Evolutionary conservation across 2,113 vertebrate species (phyloP).

Genomic region (Chlorodrepanis virens): DNA sequence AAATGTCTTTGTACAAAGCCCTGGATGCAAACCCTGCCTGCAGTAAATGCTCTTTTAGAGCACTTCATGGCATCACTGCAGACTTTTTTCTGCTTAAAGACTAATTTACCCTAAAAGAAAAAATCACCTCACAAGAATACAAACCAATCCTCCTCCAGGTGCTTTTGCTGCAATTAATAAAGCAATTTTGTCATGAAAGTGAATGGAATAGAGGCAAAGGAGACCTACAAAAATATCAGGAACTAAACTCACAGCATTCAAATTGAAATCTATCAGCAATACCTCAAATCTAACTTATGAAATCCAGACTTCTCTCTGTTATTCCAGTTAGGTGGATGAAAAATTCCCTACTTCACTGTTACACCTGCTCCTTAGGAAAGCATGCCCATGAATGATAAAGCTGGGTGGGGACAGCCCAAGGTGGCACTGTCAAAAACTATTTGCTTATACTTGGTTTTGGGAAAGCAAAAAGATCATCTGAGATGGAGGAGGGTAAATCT

Average conservation of each 20-base stretch:
- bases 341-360: background rate
- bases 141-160: background rate
- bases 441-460: background rate
- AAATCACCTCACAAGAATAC: background rate
- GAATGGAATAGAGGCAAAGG: background rate
- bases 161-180: background rate
- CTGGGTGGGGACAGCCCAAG: background rate
- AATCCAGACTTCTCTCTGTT: background rate
- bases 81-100: background rate
- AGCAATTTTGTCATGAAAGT: background rate
- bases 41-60: background rate
- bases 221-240: background rate
- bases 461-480: background rate
- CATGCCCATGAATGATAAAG: background rate
- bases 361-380: background rate
- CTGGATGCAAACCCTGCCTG: background rate
- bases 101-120: background rate
- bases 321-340: background rate
- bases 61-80: background rate
- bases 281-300: background rate
- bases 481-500: background rate
- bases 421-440: accelerated
- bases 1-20: background rate
- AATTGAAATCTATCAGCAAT: background rate
- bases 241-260: background rate